phyloP scores from a whole-genome alignment of 2,797 vertebrate genomes.

The Galaxias olidus region DNA sequence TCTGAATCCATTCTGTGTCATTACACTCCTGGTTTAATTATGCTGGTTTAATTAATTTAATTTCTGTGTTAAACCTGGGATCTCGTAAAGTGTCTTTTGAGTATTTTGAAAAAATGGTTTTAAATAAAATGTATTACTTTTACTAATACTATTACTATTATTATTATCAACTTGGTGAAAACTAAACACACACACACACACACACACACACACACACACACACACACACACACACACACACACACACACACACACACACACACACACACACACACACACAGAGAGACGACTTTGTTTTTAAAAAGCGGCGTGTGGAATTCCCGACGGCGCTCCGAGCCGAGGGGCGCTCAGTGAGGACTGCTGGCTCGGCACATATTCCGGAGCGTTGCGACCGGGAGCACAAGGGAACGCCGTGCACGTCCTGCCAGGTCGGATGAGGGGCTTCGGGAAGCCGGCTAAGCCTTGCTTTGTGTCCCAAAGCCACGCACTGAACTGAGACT shows the following conservation, averaged over 20 bases:
- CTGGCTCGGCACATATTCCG: slow-evolving; percentile 71
- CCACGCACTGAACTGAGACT: slow-evolving; percentile 30
- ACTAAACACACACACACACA: not conserved
- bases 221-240: not conserved
- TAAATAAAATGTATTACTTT: too few relatives aligned
- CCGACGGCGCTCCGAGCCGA: slow-evolving; percentile 45
- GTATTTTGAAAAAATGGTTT: too few relatives aligned
- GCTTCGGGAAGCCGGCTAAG: slow-evolving; percentile 47
- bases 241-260: not conserved
- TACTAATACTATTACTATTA: too few relatives aligned
- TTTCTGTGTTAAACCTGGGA: too few relatives aligned
- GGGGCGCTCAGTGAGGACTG: slow-evolving; percentile 36
- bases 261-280: not conserved
- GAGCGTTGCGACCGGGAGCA: slow-evolving; percentile 39
- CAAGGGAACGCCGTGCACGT: slow-evolving; percentile 46
- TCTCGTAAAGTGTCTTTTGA: too few relatives aligned
- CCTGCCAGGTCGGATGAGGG: slow-evolving; percentile 52
- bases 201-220: not conserved
- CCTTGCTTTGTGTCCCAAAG: slow-evolving; percentile 37
- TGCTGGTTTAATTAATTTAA: too few relatives aligned
- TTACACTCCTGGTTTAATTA: too few relatives aligned
- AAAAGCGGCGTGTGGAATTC: slow-evolving; percentile 71
- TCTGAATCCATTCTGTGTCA: too few relatives aligned
- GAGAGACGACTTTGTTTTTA: slow-evolving; percentile 63
- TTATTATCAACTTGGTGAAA: too few relatives aligned